Percentiles rank a stretch among this genome's conserved stretches.
Evolutionary conservation across 2,797 vertebrate species (phyloP).

Genomic region (Phrynocephalus guinanensis): DNA sequence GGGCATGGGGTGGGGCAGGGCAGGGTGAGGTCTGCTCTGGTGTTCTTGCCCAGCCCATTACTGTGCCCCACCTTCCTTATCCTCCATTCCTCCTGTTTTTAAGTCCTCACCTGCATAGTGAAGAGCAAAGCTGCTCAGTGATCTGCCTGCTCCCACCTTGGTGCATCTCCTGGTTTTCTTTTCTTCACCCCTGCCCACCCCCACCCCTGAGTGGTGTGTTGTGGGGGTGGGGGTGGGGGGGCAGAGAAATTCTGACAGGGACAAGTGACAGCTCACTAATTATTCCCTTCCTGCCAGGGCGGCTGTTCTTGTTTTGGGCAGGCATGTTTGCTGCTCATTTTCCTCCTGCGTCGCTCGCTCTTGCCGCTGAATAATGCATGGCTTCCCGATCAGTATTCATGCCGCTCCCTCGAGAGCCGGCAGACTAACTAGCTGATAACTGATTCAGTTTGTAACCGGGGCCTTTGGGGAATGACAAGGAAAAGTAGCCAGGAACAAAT

Average conservation of each 20-base stretch:
- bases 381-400: constrained; percentile 91
- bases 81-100: constrained; percentile 72
- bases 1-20: too few relatives aligned
- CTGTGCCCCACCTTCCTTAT: constrained; percentile 54
- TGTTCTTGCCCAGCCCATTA: constrained; percentile 32
- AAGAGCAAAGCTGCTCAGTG: constrained; percentile 75
- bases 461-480: constrained; percentile 83
- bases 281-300: constrained; percentile 96
- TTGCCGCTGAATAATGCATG: constrained; percentile 97
- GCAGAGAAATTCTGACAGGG: constrained; percentile 89
- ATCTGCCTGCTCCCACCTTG: constrained; percentile 62
- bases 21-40: too few relatives aligned
- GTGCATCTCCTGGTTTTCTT: not conserved
- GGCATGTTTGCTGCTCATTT: constrained; percentile 87
- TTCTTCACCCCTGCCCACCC: not conserved
- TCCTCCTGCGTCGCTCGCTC: constrained; percentile 78
- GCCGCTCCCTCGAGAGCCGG: constrained; percentile 84
- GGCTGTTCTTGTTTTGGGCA: constrained; percentile 92
- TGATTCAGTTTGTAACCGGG: constrained; percentile 86
- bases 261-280: constrained; percentile 99
- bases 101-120: constrained; percentile 78
- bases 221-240: constrained; percentile 83
- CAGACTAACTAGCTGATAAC: constrained; percentile 88
- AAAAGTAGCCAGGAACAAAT: constrained; percentile 85
- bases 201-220: constrained; percentile 72